Conservation (phyloP, 2,113 vertebrate genomes). For the Labeo catla region DNA sequence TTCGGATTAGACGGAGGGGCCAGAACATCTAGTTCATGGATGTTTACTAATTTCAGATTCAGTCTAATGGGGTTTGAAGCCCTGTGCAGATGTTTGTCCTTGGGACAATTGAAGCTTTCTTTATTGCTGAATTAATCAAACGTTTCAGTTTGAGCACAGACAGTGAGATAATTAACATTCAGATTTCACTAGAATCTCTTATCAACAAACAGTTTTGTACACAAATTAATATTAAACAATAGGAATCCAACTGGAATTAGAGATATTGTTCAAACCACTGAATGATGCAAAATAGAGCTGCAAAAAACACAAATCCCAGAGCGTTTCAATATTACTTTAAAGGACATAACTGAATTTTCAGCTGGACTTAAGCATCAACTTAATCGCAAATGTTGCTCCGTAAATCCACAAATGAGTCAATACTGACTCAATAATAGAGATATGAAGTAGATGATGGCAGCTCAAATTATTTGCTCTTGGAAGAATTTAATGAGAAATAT, state of each 20-base stretch:
- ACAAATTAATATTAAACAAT: neutral
- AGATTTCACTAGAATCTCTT: neutral
- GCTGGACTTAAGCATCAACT: neutral
- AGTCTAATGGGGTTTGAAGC: neutral
- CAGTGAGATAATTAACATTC: conserved; percentile 4
- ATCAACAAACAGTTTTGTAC: neutral
- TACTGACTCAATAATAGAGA: neutral
- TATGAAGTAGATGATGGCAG: neutral
- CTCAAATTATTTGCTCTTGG: neutral
- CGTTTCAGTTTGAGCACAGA: neutral
- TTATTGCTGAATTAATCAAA: conserved; percentile 24
- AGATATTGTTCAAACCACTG: neutral
- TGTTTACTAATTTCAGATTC: conserved; percentile 4
- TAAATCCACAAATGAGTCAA: neutral
- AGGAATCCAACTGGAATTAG: neutral
- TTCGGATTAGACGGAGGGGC: neutral
- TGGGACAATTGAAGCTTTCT: conserved; percentile 5
- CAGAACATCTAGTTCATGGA: conserved; percentile 1
- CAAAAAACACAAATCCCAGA: neutral
- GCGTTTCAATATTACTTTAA: too few relatives aligned
- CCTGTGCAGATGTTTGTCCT: conserved; percentile 26
- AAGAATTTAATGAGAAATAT: neutral
- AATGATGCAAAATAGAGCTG: neutral
- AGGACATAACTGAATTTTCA: neutral
- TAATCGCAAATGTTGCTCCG: neutral